Evolutionary conservation across 2,888 invertebrate species (phyloP), one percentile per base, ranked within the genome.

Genomic region (Philhelius pedissequus): DNA sequence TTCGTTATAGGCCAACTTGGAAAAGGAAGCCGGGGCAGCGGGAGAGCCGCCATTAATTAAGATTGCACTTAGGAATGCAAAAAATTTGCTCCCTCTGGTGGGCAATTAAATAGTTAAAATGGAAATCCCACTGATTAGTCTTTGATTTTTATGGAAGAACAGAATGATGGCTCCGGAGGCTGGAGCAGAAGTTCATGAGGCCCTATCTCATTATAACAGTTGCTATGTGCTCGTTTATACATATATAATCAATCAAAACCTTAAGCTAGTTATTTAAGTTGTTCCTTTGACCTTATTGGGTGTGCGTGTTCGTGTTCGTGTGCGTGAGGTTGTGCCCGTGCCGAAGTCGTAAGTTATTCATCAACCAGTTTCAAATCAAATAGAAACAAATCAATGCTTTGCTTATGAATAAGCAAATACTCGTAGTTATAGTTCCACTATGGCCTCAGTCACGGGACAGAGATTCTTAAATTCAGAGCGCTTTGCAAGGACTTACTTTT

Each of bases 21-120:
- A 11, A 18, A 35, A 25, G 40, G n/a, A 3, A 20, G 43, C 45
- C 15, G 27, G 2, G 32, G 58, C 20, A 30, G 43, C 18, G 30
- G 27, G 8, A n/a, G n/a, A n/a, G n/a, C n/a, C 38, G 38, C 32
- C 56, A 56, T 82, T 82, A 82, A 82, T 82, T 82, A 82, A 82
- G 68, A 82, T 82, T 82, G 82, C 82, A 77, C 78, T 82, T 18
- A 32, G 13, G 77, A 77, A 73, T 82, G 71, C 78, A 73, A 43
- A 22, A 74, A 80, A 76, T 35, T 76, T 66, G 58, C 50, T 58
- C 32, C 70, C 70, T 35, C 50, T 32, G 4, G 52, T 45, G 20
- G 64, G 58, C 70, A 81, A 81, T 76, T 71, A 76, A 81, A 66
- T 27, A 27, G 50, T 58, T 30, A 71, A 76, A 76, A 76, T 50